Conservation (phyloP, 2,113 vertebrate species). For the Maccullochella peelii region DNA sequence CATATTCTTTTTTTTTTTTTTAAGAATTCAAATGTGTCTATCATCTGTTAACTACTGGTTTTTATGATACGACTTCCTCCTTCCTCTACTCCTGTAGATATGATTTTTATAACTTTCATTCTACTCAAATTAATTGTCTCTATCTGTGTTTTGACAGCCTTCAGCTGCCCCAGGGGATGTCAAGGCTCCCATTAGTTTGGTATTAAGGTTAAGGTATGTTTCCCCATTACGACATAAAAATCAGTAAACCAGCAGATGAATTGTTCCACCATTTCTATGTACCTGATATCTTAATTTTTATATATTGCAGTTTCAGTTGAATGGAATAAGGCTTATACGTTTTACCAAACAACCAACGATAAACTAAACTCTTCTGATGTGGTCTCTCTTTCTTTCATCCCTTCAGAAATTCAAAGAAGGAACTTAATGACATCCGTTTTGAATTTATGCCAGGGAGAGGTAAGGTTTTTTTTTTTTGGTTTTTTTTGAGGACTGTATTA, state of each 20-base stretch:
- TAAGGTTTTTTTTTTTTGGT: slow-evolving; percentile 58
- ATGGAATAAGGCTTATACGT: background rate
- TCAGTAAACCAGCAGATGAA: background rate
- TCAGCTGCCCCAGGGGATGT: slow-evolving; percentile 79
- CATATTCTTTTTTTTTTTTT: background rate
- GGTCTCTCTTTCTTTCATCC: slow-evolving; percentile 30
- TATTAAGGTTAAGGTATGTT: slow-evolving; percentile 94
- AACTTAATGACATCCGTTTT: slow-evolving; percentile 98
- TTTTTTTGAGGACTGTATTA: background rate
- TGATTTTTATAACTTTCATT: background rate
- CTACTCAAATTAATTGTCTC: background rate
- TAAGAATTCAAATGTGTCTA: background rate
- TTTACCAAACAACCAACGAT: background rate
- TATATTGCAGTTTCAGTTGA: background rate
- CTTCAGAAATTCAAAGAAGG: slow-evolving; percentile 96
- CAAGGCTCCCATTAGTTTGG: slow-evolving; percentile 92
- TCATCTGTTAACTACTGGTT: background rate
- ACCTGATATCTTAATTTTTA: background rate
- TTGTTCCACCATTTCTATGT: background rate
- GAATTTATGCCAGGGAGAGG: slow-evolving; percentile 99
- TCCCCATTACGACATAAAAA: background rate
- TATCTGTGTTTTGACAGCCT: slow-evolving; percentile 73
- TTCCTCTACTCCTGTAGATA: background rate
- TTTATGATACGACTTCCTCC: background rate
- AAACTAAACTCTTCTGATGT: background rate